Percentiles rank a stretch among this genome's conserved stretches.
Evolutionary conservation across 2,113 vertebrate genomes (phyloP).

Genomic region (Chrysemys picta): DNA sequence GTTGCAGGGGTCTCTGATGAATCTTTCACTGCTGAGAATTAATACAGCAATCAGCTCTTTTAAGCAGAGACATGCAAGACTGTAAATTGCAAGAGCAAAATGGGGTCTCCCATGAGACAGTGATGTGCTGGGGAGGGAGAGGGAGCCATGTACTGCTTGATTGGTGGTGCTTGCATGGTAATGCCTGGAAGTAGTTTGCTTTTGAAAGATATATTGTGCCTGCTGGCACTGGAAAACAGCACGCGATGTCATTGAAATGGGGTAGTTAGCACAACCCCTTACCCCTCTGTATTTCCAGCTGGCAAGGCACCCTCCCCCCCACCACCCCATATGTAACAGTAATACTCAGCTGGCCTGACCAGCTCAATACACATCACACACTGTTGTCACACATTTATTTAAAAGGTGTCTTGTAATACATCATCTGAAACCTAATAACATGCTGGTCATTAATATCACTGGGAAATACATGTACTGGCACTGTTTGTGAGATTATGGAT

Average conservation of each 20-base stretch:
- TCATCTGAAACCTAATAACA: not conserved
- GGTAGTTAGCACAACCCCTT: not conserved
- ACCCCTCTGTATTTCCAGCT: not conserved
- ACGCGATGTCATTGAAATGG: not conserved
- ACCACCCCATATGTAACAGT: too few species aligned
- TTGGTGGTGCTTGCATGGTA: not conserved
- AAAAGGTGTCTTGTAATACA: not conserved
- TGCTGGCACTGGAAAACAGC: not conserved
- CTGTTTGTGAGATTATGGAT: too few species aligned
- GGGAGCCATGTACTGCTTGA: fast-evolving
- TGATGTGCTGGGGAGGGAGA: fast-evolving
- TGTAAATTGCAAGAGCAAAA: not conserved
- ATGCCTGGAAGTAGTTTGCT: not conserved
- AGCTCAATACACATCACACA: not conserved
- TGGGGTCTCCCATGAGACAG: fast-evolving
- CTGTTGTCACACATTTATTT: not conserved
- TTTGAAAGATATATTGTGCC: too few species aligned
- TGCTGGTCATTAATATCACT: too few species aligned
- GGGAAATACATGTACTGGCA: too few species aligned
- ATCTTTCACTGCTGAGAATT: not conserved
- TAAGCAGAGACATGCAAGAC: not conserved
- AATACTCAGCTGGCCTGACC: not conserved
- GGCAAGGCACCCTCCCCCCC: too few species aligned
- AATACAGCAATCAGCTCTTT: not conserved
- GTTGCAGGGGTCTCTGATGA: not conserved